phyloP scores from a whole-genome alignment of 2,888 invertebrate species.

The Abrostola triplasia region DNA sequence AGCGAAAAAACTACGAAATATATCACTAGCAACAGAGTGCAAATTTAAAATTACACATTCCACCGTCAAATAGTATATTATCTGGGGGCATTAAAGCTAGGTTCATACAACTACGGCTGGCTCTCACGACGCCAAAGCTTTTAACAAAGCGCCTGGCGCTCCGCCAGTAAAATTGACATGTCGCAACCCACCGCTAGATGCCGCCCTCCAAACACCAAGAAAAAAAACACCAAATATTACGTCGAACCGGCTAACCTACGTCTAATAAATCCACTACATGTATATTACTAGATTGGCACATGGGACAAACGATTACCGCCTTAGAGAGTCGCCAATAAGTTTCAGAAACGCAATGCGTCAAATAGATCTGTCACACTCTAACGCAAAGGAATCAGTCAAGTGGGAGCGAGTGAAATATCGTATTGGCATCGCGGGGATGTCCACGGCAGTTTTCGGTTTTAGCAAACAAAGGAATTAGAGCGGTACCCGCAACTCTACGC shows the following conservation, averaged over 20 bases:
- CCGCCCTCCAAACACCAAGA: slow-evolving; percentile 59
- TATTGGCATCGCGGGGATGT: slow-evolving; percentile 72
- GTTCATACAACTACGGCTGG: slow-evolving; percentile 61
- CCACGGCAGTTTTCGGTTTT: slow-evolving; percentile 82
- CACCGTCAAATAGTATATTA: slow-evolving; percentile 58
- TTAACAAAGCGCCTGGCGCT: slow-evolving; percentile 79
- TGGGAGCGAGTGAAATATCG: slow-evolving; percentile 82
- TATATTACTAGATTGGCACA: slow-evolving; percentile 65
- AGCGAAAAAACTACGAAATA: slow-evolving; percentile 45
- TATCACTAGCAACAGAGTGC: slow-evolving; percentile 55
- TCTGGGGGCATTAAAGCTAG: slow-evolving; percentile 58
- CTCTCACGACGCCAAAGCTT: slow-evolving; percentile 72
- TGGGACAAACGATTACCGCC: slow-evolving; percentile 69
- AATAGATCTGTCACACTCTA: slow-evolving; percentile 80
- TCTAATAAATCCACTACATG: slow-evolving; percentile 68
- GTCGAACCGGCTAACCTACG: slow-evolving; percentile 59
- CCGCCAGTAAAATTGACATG: slow-evolving; percentile 70
- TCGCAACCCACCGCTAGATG: slow-evolving; percentile 71
- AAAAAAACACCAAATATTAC: slow-evolving; percentile 64
- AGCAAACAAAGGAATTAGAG: slow-evolving; percentile 86
- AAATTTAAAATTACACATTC: slow-evolving; percentile 59
- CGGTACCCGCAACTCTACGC: slow-evolving; percentile 74
- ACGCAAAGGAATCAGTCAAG: slow-evolving; percentile 75
- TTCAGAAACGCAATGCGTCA: slow-evolving; percentile 56
- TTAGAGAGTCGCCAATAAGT: slow-evolving; percentile 63